Conservation (phyloP, 2,113 vertebrate genomes). For the Colossoma macropomum region DNA sequence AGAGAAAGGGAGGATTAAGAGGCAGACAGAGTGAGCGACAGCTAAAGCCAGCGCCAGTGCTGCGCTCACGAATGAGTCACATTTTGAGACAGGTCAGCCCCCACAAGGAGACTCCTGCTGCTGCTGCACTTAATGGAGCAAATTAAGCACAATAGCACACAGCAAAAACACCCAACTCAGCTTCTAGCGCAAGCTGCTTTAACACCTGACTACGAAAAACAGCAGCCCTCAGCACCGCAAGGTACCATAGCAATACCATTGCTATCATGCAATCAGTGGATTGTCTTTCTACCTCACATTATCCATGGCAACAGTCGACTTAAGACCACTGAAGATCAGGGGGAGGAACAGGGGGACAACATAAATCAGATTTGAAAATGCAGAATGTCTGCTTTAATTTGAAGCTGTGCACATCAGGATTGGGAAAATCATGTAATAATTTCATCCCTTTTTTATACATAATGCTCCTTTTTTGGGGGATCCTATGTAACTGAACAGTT, state of each 20-base stretch:
- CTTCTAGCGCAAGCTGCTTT: conserved; percentile 3
- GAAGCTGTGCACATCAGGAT: no score
- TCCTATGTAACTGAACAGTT: no score
- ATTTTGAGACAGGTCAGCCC: conserved; percentile 30
- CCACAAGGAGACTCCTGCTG: conserved; percentile 32
- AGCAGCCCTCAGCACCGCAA: conserved; percentile 8
- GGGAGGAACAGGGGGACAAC: neutral
- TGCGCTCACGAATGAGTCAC: conserved; percentile 46
- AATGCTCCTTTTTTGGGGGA: no score
- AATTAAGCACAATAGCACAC: conserved; percentile 48
- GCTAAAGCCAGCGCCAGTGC: conserved; percentile 14
- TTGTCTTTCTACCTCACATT: neutral
- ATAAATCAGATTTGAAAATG: no score
- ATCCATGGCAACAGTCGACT: conserved; percentile 1
- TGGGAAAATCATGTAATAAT: no score
- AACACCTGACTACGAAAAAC: conserved; percentile 31
- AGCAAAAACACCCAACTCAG: conserved; percentile 26
- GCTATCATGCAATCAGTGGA: neutral
- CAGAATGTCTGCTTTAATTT: no score
- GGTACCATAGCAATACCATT: neutral
- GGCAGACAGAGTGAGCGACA: conserved; percentile 33
- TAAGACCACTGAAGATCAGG: neutral
- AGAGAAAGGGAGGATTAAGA: conserved; percentile 18
- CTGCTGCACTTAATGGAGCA: conserved; percentile 48
- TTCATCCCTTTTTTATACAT: no score